phyloP scores from a whole-genome alignment of 2,113 vertebrate genomes.

The Argyrosomus japonicus region DNA sequence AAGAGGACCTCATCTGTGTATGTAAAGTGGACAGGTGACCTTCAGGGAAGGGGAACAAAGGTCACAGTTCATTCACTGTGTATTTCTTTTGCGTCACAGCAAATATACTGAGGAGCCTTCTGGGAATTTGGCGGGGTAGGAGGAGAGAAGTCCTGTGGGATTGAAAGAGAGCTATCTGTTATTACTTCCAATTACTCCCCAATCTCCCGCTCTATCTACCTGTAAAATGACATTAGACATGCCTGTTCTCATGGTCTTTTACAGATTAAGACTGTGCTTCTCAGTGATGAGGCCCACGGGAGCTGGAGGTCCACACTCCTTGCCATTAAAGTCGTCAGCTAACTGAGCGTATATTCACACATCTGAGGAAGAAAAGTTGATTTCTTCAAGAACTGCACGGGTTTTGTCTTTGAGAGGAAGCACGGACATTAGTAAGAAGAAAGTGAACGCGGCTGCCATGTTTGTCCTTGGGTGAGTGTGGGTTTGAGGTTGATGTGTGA shows the following conservation, averaged over 20 bases:
- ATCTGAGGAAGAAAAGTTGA: slow-evolving; percentile 45
- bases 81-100: slow-evolving; percentile 80
- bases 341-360: slow-evolving; percentile 61
- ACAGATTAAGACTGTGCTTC: slow-evolving; percentile 71
- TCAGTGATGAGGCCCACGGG: slow-evolving; percentile 75
- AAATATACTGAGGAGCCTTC: slow-evolving; percentile 70
- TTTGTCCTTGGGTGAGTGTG: slow-evolving; percentile 63
- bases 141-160: slow-evolving; percentile 72
- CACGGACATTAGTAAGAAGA: slow-evolving; percentile 58
- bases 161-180: slow-evolving; percentile 80
- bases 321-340: slow-evolving; percentile 67
- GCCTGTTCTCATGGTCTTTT: slow-evolving; percentile 80
- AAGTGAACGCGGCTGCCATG: slow-evolving; percentile 40
- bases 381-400: slow-evolving; percentile 62
- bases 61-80: slow-evolving; percentile 83
- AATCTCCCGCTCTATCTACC: slow-evolving; percentile 86
- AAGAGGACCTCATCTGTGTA: slow-evolving; percentile 85
- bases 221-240: slow-evolving; percentile 87
- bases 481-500: slow-evolving; percentile 67
- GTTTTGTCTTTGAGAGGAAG: slow-evolving; percentile 77
- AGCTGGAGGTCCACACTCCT: slow-evolving; percentile 62
- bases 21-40: slow-evolving; percentile 83
- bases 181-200: slow-evolving; percentile 86
- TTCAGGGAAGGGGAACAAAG: slow-evolving; percentile 81
- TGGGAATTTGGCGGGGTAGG: slow-evolving; percentile 65